These are phyloP conservation scores for Sylvietta virens DNA, from an alignment of 2,113 vertebrate species.

Conservation along the genomic window DNA sequence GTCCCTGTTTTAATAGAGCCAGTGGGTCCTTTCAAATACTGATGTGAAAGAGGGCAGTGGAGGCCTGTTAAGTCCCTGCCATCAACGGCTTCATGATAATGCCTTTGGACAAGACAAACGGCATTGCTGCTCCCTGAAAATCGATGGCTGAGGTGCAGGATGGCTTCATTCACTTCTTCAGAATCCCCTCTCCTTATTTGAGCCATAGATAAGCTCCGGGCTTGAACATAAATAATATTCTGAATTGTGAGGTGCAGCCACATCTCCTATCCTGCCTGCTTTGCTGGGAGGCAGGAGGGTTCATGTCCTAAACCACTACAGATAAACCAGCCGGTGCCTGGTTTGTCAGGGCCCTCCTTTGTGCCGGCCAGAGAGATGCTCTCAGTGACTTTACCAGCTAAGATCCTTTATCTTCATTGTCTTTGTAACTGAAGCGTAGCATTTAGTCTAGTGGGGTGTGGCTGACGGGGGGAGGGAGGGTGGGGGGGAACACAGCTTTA, in stretches of 20 bases:
- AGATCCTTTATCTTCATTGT: not conserved
- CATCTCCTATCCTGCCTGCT: not conserved
- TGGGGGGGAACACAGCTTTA: not conserved
- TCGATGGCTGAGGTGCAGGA: not conserved
- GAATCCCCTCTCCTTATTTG: not conserved
- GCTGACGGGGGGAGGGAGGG: not conserved
- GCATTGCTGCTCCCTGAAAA: not conserved
- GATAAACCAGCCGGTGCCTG: not conserved
- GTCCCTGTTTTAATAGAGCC: not conserved
- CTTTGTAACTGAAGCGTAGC: not conserved
- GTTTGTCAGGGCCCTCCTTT: not conserved
- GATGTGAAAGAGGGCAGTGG: not conserved
- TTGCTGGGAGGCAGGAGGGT: not conserved
- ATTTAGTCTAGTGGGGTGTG: not conserved
- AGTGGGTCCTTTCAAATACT: not conserved
- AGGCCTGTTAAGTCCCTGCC: not conserved
- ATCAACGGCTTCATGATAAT: not conserved
- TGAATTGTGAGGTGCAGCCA: not conserved
- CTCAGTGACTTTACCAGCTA: not conserved
- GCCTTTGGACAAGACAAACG: not conserved
- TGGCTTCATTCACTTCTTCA: not conserved
- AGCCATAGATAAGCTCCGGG: not conserved
- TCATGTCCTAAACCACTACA: not conserved
- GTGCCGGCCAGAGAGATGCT: not conserved
- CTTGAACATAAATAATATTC: not conserved